Base-by-base conservation (phyloP, 1,140 invertebrate genomes). In the Brachionus angularis region DNA sequence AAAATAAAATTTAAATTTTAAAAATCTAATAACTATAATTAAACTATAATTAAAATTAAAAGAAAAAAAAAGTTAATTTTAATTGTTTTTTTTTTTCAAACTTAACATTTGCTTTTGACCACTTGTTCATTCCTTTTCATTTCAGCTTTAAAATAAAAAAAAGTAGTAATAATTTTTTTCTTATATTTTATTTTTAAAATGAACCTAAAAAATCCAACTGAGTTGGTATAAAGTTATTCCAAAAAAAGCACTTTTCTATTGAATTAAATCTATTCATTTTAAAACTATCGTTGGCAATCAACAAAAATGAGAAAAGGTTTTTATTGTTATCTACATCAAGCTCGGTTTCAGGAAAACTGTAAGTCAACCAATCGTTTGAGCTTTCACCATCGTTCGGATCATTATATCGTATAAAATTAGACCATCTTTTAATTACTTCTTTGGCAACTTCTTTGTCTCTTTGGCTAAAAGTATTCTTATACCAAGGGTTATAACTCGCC, bases 341-440 rank as follows among this genome's bases (percentile, higher is more conserved):
- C 10, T 14, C 31, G 12, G 27, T 29, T 12, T 52, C 31, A 4
- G 49, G 25, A 23, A 23, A 52, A n/a, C 27, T 8, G 12, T 5
- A n/a, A 39, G 16, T 52, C 49, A 0, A 52, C n/a, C n/a, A n/a
- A n/a, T n/a, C n/a, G n/a, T n/a, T n/a, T n/a, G n/a, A n/a, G n/a
- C n/a, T n/a, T n/a, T n/a, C n/a, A n/a, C n/a, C 12, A 5, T 29
- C 49, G 16, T 61, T 61, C 29, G 55, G 55, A 18, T 61, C 39
- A 44, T 61, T 33, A 44, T 39, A 61, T 3, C 29, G 25, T 16
- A 61, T 16, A 44, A 61, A 61, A 61, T 61, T 61, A 29, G 33
- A 21, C 55, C 55, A 61, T 61, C 29, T 36, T 25, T 39, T 61
- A 21, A 61, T 61, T 23, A 61, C 25, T 44, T 61, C 55, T 36